phyloP scores from a whole-genome alignment of 2,113 vertebrate species.

The Phaethornis superciliosus region DNA sequence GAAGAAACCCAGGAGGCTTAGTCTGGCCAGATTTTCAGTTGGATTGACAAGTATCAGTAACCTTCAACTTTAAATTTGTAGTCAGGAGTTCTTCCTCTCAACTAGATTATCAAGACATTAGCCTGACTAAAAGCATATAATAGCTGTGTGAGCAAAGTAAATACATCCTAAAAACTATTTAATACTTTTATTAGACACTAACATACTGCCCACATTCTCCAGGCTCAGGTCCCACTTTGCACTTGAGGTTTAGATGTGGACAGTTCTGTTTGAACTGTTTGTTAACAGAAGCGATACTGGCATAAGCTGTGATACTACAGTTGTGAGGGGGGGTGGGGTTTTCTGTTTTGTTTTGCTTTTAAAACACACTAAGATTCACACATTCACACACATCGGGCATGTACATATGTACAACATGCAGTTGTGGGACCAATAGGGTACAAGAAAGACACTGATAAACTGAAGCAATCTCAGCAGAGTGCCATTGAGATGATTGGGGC shows the following conservation, averaged over 20 bases:
- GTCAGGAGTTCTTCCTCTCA: background rate
- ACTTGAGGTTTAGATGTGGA: background rate
- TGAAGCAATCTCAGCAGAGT: background rate
- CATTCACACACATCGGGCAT: background rate
- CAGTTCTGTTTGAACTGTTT: background rate
- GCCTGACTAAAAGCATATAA: background rate
- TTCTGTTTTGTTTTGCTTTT: background rate
- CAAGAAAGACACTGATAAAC: background rate
- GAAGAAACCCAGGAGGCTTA: background rate
- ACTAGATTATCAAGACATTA: background rate
- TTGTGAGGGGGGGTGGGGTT: fast-evolving
- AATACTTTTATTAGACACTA: background rate
- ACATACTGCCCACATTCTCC: background rate
- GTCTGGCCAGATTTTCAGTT: background rate
- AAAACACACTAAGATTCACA: background rate
- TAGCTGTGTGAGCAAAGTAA: background rate
- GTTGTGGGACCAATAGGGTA: background rate
- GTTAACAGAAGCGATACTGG: background rate
- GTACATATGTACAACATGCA: background rate
- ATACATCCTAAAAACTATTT: background rate
- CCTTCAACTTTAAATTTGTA: background rate
- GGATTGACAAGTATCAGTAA: background rate
- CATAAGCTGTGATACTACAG: background rate
- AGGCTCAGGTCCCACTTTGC: background rate
- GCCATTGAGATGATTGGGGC: background rate